Evolutionary conservation across 2,888 invertebrate species (phyloP).

Genomic region (Neoaliturus tenellus): DNA sequence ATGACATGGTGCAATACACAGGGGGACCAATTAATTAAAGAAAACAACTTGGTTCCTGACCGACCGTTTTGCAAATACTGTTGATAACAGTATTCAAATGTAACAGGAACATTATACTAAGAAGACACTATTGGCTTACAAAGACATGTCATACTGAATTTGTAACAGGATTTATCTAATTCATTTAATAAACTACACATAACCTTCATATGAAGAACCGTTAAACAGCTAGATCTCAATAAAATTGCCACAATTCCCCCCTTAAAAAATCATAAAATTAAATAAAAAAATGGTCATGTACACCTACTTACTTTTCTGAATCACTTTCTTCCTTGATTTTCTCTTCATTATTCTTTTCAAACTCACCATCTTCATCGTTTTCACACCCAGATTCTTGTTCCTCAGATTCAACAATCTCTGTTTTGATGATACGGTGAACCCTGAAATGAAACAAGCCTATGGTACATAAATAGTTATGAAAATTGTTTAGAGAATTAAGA

Average conservation of each 20-base stretch:
- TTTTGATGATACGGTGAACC: neutral
- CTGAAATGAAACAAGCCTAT: neutral
- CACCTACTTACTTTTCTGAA: slow-evolving; percentile 4
- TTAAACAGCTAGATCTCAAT: too few species aligned
- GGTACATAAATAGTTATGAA: neutral
- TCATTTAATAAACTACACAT: neutral
- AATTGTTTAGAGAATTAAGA: neutral
- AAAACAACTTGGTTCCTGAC: too few species aligned
- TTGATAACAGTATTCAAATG: too few species aligned
- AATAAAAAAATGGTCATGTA: neutral
- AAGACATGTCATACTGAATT: neutral
- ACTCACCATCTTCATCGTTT: neutral
- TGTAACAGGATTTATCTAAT: neutral
- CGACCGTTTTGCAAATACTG: too few species aligned
- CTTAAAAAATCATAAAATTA: neutral
- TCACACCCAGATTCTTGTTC: neutral
- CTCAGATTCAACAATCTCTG: neutral
- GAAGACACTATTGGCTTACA: neutral
- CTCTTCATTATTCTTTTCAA: neutral
- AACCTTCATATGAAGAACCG: neutral
- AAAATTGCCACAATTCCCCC: too few species aligned
- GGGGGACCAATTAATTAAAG: too few species aligned
- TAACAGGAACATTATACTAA: too few species aligned
- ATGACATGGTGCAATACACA: too few species aligned
- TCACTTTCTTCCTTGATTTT: slow-evolving; percentile 36